Conservation (phyloP, 23 tunicate genomes). For the Aplidium turbinatum region DNA sequence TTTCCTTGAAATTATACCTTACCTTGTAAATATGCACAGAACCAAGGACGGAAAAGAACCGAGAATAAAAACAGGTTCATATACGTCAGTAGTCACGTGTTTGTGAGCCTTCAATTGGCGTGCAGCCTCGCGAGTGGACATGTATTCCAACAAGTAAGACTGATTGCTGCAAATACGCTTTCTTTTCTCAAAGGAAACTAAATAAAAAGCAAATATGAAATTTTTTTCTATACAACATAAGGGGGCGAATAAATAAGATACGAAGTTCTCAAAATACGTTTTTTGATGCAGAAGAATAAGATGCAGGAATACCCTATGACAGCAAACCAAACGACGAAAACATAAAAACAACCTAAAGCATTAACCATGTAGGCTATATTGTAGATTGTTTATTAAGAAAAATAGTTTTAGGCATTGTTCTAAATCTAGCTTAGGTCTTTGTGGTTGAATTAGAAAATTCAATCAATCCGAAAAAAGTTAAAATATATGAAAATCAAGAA, state of each 20-base stretch:
- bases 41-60: constrained; percentile 87
- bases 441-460: neutral
- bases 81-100: constrained; percentile 76
- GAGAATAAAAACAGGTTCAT: constrained; percentile 79
- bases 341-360: no score
- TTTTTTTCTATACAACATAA: no score
- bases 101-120: constrained; percentile 46
- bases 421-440: no score
- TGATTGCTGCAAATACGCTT: constrained; percentile 9
- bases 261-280: no score
- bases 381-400: no score
- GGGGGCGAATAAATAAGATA: no score
- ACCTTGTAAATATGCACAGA: constrained; percentile 83
- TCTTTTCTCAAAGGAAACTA: neutral
- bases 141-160: constrained; percentile 31
- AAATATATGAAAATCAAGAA: neutral
- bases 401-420: no score
- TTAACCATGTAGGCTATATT: no score
- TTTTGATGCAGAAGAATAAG: no score
- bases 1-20: neutral
- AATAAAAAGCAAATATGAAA: no score
- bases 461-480: neutral
- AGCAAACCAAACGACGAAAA: no score
- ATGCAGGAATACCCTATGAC: no score
- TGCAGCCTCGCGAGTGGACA: constrained; percentile 50